Percentiles rank a stretch among this genome's conserved stretches.
phyloP scores from a whole-genome alignment of 2,797 vertebrate genomes.

The Helarctos malayanus region DNA sequence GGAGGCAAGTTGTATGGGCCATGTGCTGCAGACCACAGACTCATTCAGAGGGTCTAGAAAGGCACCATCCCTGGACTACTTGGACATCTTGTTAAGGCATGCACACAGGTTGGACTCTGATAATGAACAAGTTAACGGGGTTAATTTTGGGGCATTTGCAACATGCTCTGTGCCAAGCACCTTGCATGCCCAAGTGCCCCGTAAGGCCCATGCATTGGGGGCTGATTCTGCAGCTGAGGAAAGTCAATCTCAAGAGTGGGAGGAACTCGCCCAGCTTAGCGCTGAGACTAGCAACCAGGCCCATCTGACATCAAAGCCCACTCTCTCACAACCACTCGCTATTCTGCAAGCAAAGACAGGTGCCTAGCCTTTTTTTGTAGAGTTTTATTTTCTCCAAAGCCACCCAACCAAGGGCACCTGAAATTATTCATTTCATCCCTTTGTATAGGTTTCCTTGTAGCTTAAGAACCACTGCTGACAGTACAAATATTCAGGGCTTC shows the following conservation, averaged over 20 bases:
- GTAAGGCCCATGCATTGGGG: background rate
- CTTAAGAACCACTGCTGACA: background rate
- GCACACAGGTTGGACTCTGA: background rate
- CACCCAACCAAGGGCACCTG: background rate
- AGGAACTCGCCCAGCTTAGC: background rate
- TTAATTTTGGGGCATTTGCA: background rate
- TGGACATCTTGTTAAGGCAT: background rate
- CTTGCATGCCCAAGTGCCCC: background rate
- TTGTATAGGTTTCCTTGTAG: background rate
- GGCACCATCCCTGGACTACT: background rate
- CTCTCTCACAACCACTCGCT: background rate
- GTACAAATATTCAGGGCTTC: background rate
- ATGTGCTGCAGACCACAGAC: background rate
- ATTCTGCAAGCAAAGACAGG: background rate
- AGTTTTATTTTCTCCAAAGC: constrained; percentile 20
- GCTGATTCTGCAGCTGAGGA: background rate
- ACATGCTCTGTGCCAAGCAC: background rate
- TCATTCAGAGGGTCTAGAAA: background rate
- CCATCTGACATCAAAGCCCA: background rate
- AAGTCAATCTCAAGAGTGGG: background rate
- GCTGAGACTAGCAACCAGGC: background rate
- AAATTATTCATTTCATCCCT: background rate
- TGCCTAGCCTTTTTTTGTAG: background rate
- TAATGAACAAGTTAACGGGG: background rate
- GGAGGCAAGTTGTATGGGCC: background rate